phyloP scores from a whole-genome alignment of 2,888 invertebrate species.

The Syrista parreyssii region DNA sequence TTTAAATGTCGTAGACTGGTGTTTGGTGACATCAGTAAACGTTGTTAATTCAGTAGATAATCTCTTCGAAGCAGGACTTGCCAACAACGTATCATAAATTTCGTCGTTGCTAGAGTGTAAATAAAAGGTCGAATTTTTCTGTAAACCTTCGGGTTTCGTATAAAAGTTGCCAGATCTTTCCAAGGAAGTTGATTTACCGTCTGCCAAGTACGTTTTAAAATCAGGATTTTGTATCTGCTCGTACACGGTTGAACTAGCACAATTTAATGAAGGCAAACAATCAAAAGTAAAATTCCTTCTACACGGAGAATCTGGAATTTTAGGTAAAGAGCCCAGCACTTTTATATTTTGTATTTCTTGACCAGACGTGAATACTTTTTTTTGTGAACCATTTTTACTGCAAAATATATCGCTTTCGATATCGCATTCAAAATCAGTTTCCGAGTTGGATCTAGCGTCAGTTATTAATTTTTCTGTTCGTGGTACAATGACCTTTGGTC shows the following conservation, averaged over 20 bases:
- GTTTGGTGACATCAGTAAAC: conserved; percentile 28
- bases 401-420: conserved; percentile 25
- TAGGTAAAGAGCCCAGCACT: conserved; percentile 26
- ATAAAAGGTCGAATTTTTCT: conserved; percentile 23
- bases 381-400: conserved; percentile 38
- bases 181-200: conserved; percentile 15
- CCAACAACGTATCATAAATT: conserved; percentile 21
- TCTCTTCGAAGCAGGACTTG: conserved; percentile 30
- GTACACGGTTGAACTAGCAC: conserved; percentile 45
- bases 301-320: conserved; percentile 20
- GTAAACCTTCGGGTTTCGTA: conserved; percentile 27
- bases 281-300: conserved; percentile 54
- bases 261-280: conserved; percentile 63
- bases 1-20: conserved; percentile 26
- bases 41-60: conserved; percentile 33
- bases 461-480: conserved; percentile 21
- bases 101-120: conserved; percentile 12
- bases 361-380: conserved; percentile 29
- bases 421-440: conserved; percentile 51
- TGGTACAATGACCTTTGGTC: conserved; percentile 35
- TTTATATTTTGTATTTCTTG: conserved; percentile 32
- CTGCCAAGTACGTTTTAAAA: conserved; percentile 33
- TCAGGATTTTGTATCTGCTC: conserved; percentile 28
- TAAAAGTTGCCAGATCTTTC: conserved; percentile 16
- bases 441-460: conserved; percentile 52